phyloP scores from a whole-genome alignment of 2,797 vertebrate genomes.

The Poeciliopsis infans region DNA sequence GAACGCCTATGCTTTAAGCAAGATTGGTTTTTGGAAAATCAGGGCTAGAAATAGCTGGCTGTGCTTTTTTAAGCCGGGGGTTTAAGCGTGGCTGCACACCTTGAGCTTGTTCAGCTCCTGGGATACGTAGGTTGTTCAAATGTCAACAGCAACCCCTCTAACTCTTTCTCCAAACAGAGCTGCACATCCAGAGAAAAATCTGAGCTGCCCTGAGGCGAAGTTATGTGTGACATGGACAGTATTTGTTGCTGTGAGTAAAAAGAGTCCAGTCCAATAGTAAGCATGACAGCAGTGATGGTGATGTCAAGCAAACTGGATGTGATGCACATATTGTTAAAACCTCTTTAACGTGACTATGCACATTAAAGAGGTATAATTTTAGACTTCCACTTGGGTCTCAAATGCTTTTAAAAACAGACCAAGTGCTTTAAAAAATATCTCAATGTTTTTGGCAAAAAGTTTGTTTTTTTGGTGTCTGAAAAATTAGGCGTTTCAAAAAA shows the following conservation, averaged over 20 bases:
- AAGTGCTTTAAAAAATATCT: no score
- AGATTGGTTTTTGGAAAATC: slow-evolving; percentile 48
- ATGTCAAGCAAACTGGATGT: slow-evolving; percentile 36
- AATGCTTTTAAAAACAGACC: no score
- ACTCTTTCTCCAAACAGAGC: slow-evolving; percentile 45
- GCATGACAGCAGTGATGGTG: slow-evolving; percentile 44
- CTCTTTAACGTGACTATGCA: background rate
- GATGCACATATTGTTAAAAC: slow-evolving; percentile 38
- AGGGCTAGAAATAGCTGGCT: slow-evolving; percentile 57
- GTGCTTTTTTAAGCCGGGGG: slow-evolving; percentile 64
- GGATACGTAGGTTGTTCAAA: slow-evolving; percentile 74
- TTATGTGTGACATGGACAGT: slow-evolving; percentile 44
- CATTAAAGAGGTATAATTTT: no score
- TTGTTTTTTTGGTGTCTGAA: no score
- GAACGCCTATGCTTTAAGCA: slow-evolving; percentile 26
- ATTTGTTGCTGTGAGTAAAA: slow-evolving; percentile 36
- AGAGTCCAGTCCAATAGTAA: slow-evolving; percentile 39
- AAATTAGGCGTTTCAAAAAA: no score
- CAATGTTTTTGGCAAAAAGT: no score
- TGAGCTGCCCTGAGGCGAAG: slow-evolving; percentile 55
- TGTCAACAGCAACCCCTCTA: slow-evolving; percentile 64
- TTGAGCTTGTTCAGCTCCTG: slow-evolving; percentile 64
- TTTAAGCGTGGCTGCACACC: slow-evolving; percentile 65
- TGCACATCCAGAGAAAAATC: slow-evolving; percentile 51
- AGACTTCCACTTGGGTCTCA: no score